Conservation (phyloP, 2,797 vertebrate species). For the Anolis apletophallus region DNA sequence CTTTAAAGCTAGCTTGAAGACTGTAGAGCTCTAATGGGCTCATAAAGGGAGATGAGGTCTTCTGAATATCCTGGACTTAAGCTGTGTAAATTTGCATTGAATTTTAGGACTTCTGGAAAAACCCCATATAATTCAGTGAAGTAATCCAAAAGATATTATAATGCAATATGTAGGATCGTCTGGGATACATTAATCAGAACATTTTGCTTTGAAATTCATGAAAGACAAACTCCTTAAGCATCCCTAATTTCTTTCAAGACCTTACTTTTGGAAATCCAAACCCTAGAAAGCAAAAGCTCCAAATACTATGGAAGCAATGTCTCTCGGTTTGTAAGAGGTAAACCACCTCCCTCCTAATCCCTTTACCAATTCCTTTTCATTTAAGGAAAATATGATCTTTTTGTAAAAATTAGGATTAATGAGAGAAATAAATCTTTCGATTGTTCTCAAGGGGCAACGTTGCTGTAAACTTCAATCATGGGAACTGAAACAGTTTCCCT, state of each 20-base stretch:
- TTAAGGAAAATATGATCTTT: conserved; percentile 37
- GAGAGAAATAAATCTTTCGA: conserved; percentile 70
- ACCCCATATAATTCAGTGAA: background rate
- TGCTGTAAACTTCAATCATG: conserved; percentile 66
- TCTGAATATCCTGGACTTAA: background rate
- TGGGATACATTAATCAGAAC: too few relatives aligned
- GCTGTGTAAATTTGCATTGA: background rate
- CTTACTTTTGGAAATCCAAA: background rate
- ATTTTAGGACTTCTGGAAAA: background rate
- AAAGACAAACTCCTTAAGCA: background rate
- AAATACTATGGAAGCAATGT: background rate
- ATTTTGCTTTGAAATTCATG: background rate
- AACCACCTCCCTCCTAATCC: conserved; percentile 22
- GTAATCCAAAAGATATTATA: background rate
- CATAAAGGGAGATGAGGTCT: too few relatives aligned
- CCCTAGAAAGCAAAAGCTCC: background rate
- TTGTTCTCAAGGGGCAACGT: conserved; percentile 65
- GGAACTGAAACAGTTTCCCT: conserved; percentile 69
- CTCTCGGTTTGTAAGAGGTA: conserved; percentile 36
- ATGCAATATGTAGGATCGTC: background rate
- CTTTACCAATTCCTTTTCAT: conserved; percentile 56
- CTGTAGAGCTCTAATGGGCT: too few relatives aligned
- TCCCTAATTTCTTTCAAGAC: background rate
- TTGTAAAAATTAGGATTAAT: conserved; percentile 62
- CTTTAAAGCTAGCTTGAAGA: too few relatives aligned